Percentiles rank a stretch among this genome's conserved stretches.
Evolutionary conservation across 2,113 vertebrate species (phyloP).

Genomic region (Percina caprodes): DNA sequence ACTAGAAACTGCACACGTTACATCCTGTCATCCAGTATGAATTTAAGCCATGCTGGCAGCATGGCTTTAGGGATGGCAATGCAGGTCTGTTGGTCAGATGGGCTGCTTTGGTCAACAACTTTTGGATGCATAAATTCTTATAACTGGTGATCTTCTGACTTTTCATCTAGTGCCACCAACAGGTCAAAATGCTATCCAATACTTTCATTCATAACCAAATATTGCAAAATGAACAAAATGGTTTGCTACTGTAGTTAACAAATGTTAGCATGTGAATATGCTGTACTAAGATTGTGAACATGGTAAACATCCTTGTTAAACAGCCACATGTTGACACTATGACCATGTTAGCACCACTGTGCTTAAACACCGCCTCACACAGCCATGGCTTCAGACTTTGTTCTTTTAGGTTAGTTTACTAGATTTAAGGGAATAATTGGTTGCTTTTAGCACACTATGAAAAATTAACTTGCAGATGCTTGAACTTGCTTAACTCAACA

Average conservation of each 20-base stretch:
- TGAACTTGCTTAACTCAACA: background rate
- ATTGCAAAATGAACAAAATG: background rate
- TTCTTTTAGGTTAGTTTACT: background rate
- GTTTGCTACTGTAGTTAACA: background rate
- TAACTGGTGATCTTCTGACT: background rate
- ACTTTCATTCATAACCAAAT: background rate
- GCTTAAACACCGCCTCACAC: too few relatives aligned
- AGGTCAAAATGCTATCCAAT: too few relatives aligned
- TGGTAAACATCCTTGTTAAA: background rate
- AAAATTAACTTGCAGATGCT: slow-evolving; percentile 3
- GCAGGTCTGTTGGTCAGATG: background rate
- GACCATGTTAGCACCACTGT: background rate
- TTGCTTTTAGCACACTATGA: background rate
- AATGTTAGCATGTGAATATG: background rate
- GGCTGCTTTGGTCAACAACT: background rate
- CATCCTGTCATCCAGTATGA: background rate
- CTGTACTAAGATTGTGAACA: background rate
- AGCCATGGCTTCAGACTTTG: background rate
- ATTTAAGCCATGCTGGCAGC: background rate
- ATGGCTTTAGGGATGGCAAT: background rate
- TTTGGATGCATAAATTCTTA: background rate
- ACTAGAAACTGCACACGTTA: background rate
- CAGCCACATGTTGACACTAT: background rate
- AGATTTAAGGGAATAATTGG: background rate
- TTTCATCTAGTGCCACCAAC: background rate